phyloP scores from a whole-genome alignment of 37 sponge, comb jelly and placozoan species.

The Chondrosia reniformis region DNA sequence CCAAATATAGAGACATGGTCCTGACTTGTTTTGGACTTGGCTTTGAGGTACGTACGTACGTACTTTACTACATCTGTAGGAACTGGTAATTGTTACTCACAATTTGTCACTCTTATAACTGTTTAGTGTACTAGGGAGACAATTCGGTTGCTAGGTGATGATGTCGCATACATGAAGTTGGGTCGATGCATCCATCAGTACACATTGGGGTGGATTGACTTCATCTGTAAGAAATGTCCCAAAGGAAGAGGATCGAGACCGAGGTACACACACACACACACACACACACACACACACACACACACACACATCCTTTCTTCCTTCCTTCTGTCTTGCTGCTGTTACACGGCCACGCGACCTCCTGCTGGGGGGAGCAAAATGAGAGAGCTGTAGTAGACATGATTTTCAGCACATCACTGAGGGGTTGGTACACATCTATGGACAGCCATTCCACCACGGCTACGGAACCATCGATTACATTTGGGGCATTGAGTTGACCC shows the following conservation, averaged over 20 bases:
- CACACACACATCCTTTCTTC: not conserved
- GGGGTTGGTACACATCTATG: not conserved
- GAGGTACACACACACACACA: not conserved
- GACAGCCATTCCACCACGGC: not conserved
- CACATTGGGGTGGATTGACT: no score
- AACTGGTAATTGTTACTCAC: not conserved
- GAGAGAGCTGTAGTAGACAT: slow-evolving; percentile 18
- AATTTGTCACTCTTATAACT: not conserved
- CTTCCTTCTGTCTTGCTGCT: no score
- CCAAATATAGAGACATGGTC: slow-evolving; percentile 66
- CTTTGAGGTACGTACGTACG: no score
- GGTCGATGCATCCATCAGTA: no score
- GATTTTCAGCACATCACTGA: no score
- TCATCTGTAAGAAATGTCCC: no score
- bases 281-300: not conserved
- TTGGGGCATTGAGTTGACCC: not conserved
- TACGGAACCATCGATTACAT: not conserved
- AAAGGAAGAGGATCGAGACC: no score
- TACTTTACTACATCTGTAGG: not conserved
- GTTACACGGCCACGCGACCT: no score
- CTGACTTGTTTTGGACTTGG: slow-evolving; percentile 76
- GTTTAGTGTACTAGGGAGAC: slow-evolving; percentile 64
- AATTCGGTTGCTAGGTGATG: slow-evolving; percentile 68
- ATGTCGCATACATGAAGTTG: slow-evolving; percentile 36
- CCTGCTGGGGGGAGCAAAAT: no score